A percentile compares a stretch with the other conserved stretches of the same genome.
phyloP scores from a whole-genome alignment of 2,113 vertebrate genomes.

The Hipposideros armiger region DNA sequence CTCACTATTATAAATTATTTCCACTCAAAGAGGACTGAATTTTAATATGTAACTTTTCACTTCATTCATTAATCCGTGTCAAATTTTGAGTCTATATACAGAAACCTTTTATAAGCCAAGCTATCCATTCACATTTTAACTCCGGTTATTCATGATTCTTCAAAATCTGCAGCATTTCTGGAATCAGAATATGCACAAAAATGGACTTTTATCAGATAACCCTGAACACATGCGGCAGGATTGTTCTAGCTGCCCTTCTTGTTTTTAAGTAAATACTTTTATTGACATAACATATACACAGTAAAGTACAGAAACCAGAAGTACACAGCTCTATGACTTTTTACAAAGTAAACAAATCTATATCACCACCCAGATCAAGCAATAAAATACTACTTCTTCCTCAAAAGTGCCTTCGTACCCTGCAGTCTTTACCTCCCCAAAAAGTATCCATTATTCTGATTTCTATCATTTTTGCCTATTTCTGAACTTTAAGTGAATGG shows the following conservation, averaged over 20 bases:
- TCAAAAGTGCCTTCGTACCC: not conserved
- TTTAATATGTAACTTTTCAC: not conserved
- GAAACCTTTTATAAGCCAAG: not conserved
- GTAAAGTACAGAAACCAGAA: not conserved
- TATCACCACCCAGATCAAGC: not conserved
- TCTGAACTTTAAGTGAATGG: not conserved
- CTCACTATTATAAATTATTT: not conserved
- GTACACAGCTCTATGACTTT: not conserved
- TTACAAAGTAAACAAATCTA: not conserved
- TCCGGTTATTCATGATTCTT: conserved; percentile 4
- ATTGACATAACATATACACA: not conserved
- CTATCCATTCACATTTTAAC: conserved; percentile 7
- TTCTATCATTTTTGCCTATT: not conserved
- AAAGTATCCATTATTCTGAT: not conserved
- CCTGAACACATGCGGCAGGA: not conserved
- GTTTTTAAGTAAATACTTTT: not conserved
- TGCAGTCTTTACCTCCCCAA: not conserved
- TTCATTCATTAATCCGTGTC: not conserved
- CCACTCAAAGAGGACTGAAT: not conserved
- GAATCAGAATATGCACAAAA: not conserved
- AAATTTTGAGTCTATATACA: not conserved
- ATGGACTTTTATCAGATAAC: not conserved
- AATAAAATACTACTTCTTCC: not conserved
- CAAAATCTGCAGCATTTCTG: conserved; percentile 28
- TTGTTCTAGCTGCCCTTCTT: not conserved